Conservation (phyloP, 2,113 vertebrate species). For the Myrmecophaga tridactyla region DNA sequence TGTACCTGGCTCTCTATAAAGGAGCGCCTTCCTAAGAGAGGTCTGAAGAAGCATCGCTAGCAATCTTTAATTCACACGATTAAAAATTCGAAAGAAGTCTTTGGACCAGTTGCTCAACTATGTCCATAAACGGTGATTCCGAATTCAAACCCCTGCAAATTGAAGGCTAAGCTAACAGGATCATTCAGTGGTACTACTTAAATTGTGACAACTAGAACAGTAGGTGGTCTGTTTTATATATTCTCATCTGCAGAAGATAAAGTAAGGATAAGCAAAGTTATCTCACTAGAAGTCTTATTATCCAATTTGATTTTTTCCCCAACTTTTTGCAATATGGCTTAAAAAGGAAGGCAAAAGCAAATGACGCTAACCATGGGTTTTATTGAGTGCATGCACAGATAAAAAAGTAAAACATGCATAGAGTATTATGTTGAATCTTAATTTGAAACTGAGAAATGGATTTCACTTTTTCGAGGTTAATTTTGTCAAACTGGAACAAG, state of each 20-base stretch:
- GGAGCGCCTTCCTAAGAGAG: conserved; percentile 81
- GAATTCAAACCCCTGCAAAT: conserved; percentile 89
- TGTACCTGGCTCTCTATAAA: conserved; percentile 82
- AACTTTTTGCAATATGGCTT: conserved; percentile 55
- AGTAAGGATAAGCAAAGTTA: conserved; percentile 79
- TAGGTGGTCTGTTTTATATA: conserved; percentile 82
- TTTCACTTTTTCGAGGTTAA: conserved; percentile 78
- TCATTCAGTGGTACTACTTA: conserved; percentile 84
- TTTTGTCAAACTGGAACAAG: conserved; percentile 70
- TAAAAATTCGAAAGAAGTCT: conserved; percentile 89
- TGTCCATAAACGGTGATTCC: conserved; percentile 87
- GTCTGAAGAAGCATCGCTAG: conserved; percentile 82
- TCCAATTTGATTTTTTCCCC: conserved; percentile 70
- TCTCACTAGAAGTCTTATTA: conserved; percentile 71
- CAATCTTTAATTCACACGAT: conserved; percentile 90
- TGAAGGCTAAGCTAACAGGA: conserved; percentile 89
- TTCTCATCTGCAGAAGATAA: conserved; percentile 82
- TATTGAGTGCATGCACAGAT: conserved; percentile 75
- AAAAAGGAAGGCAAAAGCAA: conserved; percentile 44
- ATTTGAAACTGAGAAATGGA: conserved; percentile 77
- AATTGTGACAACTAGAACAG: conserved; percentile 79
- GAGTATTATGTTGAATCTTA: conserved; percentile 77
- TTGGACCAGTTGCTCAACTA: conserved; percentile 89
- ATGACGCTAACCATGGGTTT: conserved; percentile 72
- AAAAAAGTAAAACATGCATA: conserved; percentile 79